These are phyloP conservation scores for Dendrocincla fuliginosa DNA, from an alignment of 2,797 vertebrate genomes.

Conservation along the genomic window DNA sequence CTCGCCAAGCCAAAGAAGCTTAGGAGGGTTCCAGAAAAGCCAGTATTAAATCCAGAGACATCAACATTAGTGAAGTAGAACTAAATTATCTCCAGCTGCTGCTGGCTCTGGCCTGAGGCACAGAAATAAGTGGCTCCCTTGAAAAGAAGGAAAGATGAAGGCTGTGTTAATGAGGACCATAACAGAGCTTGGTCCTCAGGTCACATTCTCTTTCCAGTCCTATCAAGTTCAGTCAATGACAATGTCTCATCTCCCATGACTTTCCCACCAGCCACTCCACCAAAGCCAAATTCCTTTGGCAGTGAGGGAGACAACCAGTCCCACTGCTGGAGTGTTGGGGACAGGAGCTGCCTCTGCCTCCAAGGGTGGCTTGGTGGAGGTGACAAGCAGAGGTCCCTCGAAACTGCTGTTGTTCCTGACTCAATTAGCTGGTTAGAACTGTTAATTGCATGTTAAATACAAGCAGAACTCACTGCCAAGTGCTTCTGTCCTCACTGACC, in stretches of 20 bases:
- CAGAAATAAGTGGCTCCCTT: not conserved
- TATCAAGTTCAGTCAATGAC: not conserved
- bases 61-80: not conserved
- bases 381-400: not conserved
- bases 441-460: not conserved
- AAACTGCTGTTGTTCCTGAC: not conserved
- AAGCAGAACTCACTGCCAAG: accelerated
- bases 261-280: not conserved
- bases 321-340: accelerated
- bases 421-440: not conserved
- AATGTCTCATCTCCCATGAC: not conserved
- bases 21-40: constrained; percentile 41
- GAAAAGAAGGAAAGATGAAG: constrained; percentile 6
- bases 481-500: not conserved
- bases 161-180: not conserved
- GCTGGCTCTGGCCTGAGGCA: not conserved
- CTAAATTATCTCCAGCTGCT: constrained; percentile 49
- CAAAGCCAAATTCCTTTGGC: not conserved
- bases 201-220: not conserved
- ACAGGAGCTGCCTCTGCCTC: not conserved
- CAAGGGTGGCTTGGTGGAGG: not conserved
- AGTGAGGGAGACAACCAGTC: not conserved
- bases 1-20: constrained; percentile 9
- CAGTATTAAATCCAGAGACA: constrained; percentile 52
- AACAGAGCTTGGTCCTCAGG: not conserved